Conservation (phyloP, 2,113 vertebrate genomes). For the Nothocercus julius region DNA sequence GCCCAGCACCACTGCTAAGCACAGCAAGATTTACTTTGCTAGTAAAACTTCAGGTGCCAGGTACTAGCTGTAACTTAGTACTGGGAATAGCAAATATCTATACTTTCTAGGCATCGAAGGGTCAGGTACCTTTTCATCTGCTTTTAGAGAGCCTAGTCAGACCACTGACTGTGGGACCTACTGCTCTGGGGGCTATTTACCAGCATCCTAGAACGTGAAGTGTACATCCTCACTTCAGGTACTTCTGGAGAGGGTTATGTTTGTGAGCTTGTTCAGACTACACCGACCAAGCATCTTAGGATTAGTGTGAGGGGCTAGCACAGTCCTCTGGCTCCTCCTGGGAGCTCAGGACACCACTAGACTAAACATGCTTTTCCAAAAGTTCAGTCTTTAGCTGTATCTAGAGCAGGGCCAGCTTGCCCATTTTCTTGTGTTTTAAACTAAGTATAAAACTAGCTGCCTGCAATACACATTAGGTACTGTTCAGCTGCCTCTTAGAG, state of each 20-base stretch:
- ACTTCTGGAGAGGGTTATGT: background rate
- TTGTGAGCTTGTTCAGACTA: background rate
- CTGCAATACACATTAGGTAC: slow-evolving; percentile 4
- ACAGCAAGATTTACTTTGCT: background rate
- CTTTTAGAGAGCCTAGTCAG: background rate
- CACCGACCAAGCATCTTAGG: background rate
- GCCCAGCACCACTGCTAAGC: background rate
- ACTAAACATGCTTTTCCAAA: background rate
- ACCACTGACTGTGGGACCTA: background rate
- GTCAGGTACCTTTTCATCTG: background rate
- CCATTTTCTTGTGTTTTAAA: accelerated
- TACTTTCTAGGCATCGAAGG: background rate
- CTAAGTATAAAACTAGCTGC: background rate
- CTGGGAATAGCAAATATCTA: background rate
- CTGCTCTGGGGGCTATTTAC: background rate
- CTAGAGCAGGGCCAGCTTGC: background rate
- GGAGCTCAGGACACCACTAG: background rate
- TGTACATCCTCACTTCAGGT: slow-evolving; percentile 33
- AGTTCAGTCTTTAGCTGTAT: background rate
- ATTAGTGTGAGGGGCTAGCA: background rate
- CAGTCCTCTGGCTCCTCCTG: accelerated
- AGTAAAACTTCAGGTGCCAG: background rate
- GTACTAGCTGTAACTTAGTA: slow-evolving; percentile 15
- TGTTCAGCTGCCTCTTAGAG: background rate
- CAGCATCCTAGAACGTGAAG: background rate